These are phyloP conservation scores for Drosophila acutilabella DNA, from an alignment of 2,888 invertebrate genomes.

Conservation along the genomic window DNA sequence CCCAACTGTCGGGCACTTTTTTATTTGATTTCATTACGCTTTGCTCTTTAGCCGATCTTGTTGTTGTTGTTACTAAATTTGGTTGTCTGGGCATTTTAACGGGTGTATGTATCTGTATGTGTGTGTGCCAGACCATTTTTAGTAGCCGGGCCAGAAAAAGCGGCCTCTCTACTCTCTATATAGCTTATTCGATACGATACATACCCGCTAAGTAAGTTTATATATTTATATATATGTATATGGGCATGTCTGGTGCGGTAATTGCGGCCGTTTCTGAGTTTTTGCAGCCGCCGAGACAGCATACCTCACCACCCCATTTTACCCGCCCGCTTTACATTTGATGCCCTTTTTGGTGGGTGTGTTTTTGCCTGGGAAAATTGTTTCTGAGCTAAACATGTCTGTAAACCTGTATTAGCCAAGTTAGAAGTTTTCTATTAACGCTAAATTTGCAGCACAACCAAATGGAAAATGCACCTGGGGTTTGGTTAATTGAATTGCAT, in stretches of 20 bases:
- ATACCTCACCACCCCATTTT: neutral
- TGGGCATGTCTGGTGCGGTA: conserved; percentile 66
- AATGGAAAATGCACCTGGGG: conserved; percentile 15
- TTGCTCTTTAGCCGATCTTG: conserved; percentile 62
- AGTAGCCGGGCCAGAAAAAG: conserved; percentile 66
- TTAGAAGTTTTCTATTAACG: neutral
- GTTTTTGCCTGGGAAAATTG: conserved; percentile 59
- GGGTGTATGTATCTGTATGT: conserved; percentile 21
- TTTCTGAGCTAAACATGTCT: conserved; percentile 14
- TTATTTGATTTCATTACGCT: conserved; percentile 76
- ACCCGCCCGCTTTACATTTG: neutral
- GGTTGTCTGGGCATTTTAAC: conserved; percentile 78
- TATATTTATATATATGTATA: conserved; percentile 41
- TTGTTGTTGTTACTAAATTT: conserved; percentile 74
- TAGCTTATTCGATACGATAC: conserved; percentile 39
- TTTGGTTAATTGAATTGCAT: conserved; percentile 4
- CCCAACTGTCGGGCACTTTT: conserved; percentile 56
- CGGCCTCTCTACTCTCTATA: conserved; percentile 49
- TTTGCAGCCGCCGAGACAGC: conserved; percentile 46
- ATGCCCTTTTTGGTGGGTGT: conserved; percentile 77
- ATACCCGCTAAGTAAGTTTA: conserved; percentile 20
- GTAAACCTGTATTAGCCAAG: conserved; percentile 7
- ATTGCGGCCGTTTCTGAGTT: conserved; percentile 64
- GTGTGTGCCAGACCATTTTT: conserved; percentile 74
- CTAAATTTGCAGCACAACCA: conserved; percentile 11